Conservation (phyloP, 2,113 vertebrate genomes). For the Dasypus novemcinctus region DNA sequence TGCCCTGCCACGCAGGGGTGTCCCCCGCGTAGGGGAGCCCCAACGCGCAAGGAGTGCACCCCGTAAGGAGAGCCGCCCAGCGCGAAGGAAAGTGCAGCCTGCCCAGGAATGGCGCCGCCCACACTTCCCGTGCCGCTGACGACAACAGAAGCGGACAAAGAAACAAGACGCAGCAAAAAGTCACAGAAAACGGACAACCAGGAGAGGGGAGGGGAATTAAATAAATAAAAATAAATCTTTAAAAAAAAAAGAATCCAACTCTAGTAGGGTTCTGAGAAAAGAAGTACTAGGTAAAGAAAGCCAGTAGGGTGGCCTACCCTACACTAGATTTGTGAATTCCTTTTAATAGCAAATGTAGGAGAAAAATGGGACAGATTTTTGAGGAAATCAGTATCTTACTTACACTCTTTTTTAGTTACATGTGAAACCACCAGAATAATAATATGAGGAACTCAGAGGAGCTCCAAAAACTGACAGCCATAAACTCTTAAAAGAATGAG, state of each 20-base stretch:
- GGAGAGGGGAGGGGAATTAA: no score
- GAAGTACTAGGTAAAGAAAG: neutral
- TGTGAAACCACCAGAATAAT: neutral
- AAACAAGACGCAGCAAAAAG: no score
- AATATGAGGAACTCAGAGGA: neutral
- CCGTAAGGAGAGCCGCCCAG: no score
- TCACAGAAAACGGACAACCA: no score
- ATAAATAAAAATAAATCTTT: no score
- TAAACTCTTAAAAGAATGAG: neutral
- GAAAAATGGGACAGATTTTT: neutral
- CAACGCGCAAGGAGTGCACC: no score
- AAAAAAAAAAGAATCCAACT: neutral
- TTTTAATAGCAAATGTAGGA: neutral
- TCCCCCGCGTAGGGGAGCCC: no score
- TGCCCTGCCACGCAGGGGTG: no score
- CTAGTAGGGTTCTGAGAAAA: neutral
- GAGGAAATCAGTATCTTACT: neutral
- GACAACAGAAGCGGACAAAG: no score
- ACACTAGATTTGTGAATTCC: neutral
- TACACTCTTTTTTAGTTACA: neutral
- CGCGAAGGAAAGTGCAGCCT: no score
- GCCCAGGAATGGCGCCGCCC: no score
- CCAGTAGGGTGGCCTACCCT: neutral
- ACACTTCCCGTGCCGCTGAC: no score
- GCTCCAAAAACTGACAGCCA: neutral